phyloP scores from a whole-genome alignment of 2,113 vertebrate genomes.

The Heterotilapia buettikoferi region DNA sequence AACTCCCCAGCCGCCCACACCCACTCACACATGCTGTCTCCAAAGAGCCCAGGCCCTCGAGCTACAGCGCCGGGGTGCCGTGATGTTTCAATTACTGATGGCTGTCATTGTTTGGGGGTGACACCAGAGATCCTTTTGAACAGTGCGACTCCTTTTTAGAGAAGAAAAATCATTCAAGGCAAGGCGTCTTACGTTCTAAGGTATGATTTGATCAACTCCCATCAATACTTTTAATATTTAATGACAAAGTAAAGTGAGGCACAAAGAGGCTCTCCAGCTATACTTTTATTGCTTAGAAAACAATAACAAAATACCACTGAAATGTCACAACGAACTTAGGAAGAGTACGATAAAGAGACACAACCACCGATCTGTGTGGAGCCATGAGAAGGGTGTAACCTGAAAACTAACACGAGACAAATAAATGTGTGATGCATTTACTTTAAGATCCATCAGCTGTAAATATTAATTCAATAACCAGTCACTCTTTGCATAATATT shows the following conservation, averaged over 20 bases:
- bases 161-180: background rate
- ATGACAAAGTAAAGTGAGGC: background rate
- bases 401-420: background rate
- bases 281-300: background rate
- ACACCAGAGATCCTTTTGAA: slow-evolving; percentile 2
- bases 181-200: background rate
- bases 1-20: background rate
- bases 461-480: background rate
- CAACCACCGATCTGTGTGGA: background rate
- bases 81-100: slow-evolving; percentile 49
- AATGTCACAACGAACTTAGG: background rate
- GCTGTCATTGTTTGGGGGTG: slow-evolving; percentile 4
- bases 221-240: background rate
- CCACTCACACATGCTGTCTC: background rate
- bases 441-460: background rate
- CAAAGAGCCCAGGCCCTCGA: background rate
- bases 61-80: slow-evolving; percentile 21
- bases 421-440: background rate
- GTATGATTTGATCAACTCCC: background rate
- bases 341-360: background rate
- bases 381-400: background rate
- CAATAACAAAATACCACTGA: background rate
- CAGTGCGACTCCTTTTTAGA: background rate
- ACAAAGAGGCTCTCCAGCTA: background rate
- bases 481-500: background rate